These are phyloP conservation scores for Pyrrhia umbra DNA, from an alignment of 2,888 invertebrate species.

Conservation along the genomic window DNA sequence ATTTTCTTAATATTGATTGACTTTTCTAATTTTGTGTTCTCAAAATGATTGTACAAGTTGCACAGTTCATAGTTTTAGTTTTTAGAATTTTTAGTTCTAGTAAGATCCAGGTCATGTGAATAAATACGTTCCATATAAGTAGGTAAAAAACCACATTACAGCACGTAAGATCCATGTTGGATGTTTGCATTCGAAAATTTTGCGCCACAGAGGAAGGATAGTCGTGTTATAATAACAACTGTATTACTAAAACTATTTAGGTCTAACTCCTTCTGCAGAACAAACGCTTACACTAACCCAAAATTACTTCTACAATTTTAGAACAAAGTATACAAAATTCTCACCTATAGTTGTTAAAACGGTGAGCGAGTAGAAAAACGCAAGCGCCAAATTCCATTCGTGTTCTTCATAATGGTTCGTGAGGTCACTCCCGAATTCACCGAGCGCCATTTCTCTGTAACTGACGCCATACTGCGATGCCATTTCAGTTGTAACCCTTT, in stretches of 20 bases:
- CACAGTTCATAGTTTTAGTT: too few species aligned
- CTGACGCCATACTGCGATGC: constrained; percentile 90
- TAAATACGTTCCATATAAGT: too few species aligned
- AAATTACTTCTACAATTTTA: constrained; percentile 43
- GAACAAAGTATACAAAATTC: constrained; percentile 69
- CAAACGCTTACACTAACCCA: not conserved
- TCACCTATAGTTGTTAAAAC: constrained; percentile 97
- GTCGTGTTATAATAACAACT: not conserved
- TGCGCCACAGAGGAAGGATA: not conserved
- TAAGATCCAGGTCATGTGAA: too few species aligned
- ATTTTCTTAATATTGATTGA: too few species aligned
- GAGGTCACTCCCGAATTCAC: constrained; percentile 83
- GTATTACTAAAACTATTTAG: not conserved
- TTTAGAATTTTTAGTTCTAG: too few species aligned
- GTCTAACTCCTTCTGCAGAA: not conserved
- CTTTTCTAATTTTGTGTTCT: too few species aligned
- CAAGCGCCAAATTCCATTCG: constrained; percentile 97
- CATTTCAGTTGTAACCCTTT: constrained; percentile 95
- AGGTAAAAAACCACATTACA: too few species aligned
- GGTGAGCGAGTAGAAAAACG: constrained; percentile 98
- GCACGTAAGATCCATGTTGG: too few species aligned
- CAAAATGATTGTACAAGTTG: too few species aligned
- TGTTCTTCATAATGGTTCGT: constrained; percentile 90
- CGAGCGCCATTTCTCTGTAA: constrained; percentile 88
- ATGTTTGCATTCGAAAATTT: too few species aligned